Conservation (phyloP, 2,888 invertebrate genomes). For the Pegoplata infirma region DNA sequence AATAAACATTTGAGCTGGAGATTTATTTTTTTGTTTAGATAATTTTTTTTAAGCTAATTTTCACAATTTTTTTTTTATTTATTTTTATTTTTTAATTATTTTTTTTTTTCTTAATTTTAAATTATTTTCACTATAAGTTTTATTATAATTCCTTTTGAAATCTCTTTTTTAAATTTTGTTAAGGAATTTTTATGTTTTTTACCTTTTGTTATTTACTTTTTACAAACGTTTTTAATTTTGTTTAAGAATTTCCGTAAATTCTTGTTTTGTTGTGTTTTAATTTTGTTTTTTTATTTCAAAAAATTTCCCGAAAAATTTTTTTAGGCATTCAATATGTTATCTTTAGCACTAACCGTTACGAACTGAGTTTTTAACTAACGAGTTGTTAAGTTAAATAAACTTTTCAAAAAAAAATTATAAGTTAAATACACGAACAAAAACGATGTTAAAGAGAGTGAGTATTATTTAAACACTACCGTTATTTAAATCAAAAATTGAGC, state of each 20-base stretch:
- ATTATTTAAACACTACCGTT: constrained; percentile 33
- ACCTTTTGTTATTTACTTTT: too few relatives aligned
- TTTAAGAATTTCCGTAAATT: constrained; percentile 50
- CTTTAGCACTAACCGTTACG: constrained; percentile 55
- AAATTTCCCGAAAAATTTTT: constrained; percentile 13
- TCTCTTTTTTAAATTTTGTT: constrained; percentile 2
- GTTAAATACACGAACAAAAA: constrained; percentile 12
- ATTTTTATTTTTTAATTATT: background rate
- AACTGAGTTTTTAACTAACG: constrained; percentile 47
- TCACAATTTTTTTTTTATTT: constrained; percentile 12
- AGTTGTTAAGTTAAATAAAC: constrained; percentile 50
- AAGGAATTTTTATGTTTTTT: constrained; percentile 6
- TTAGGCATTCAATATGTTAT: constrained; percentile 23
- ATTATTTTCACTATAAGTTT: constrained; percentile 1
- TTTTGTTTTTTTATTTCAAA: background rate
- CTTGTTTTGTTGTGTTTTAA: constrained; percentile 2
- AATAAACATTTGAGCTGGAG: background rate
- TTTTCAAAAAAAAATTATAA: constrained; percentile 23
- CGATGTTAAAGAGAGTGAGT: constrained; percentile 15
- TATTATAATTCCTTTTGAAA: constrained; percentile 1
- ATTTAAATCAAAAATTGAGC: constrained; percentile 35
- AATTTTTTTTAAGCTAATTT: constrained; percentile 1
- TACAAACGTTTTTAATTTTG: constrained; percentile 18
- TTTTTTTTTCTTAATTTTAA: constrained; percentile 8
- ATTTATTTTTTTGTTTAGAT: constrained; percentile 13